Evolutionary conservation across 2,797 vertebrate species (phyloP).

Genomic region (Hoplostethus mediterraneus): DNA sequence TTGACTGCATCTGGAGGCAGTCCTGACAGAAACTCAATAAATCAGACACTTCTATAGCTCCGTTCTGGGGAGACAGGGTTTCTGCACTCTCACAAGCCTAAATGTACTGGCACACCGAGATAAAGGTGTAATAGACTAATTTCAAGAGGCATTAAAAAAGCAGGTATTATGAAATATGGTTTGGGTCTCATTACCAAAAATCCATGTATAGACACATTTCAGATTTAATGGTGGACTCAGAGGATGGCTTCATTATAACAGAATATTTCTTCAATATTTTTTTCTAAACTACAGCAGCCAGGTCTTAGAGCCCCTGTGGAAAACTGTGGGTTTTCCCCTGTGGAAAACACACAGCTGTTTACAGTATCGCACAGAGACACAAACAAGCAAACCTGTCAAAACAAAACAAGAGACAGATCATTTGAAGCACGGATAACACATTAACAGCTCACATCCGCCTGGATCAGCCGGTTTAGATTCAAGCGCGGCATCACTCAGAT

Average conservation of each 20-base stretch:
- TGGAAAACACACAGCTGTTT: not conserved
- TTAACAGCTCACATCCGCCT: slow-evolving; percentile 3
- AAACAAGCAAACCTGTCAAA: not conserved
- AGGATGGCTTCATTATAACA: too few species aligned
- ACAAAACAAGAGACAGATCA: not conserved
- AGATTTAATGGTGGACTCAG: not conserved
- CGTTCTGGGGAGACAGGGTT: not conserved
- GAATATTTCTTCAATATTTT: not conserved
- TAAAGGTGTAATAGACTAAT: not conserved
- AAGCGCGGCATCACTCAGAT: slow-evolving; percentile 15
- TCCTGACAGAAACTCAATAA: slow-evolving; percentile 3
- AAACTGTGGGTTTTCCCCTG: too few species aligned
- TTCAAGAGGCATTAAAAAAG: not conserved
- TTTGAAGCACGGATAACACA: not conserved
- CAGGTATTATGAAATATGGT: not conserved
- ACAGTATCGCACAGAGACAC: not conserved
- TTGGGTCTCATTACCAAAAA: not conserved
- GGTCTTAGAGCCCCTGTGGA: not conserved
- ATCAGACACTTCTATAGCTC: not conserved
- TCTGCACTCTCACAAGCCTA: not conserved
- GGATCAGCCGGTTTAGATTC: slow-evolving; percentile 18
- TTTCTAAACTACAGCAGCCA: not conserved
- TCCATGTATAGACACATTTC: not conserved
- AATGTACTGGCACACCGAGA: not conserved
- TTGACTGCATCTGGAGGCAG: not conserved